Conservation (phyloP, 2,888 invertebrate genomes). For the Drosophila borborema region DNA sequence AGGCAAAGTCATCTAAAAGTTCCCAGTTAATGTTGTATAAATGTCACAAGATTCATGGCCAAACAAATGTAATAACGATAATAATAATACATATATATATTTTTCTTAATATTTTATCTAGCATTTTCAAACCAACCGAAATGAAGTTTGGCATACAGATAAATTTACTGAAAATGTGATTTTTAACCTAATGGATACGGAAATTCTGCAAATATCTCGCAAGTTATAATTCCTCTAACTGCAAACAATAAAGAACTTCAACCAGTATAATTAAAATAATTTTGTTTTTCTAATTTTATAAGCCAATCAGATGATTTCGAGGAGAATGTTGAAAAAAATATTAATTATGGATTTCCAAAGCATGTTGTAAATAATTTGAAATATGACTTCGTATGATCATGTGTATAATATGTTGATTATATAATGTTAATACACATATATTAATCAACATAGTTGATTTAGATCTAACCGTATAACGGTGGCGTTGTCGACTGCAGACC, state of each 20-base stretch:
- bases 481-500: no score
- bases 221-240: constrained; percentile 17
- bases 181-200: constrained; percentile 24
- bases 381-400: no score
- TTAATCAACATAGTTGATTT: no score
- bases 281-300: background rate
- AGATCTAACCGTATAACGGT: no score
- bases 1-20: constrained; percentile 53
- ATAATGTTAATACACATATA: no score
- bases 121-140: constrained; percentile 24
- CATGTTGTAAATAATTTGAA: no score
- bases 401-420: no score
- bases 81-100: constrained; percentile 34
- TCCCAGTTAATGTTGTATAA: constrained; percentile 63
- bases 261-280: background rate
- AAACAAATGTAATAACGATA: constrained; percentile 35
- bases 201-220: constrained; percentile 31
- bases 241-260: constrained; percentile 23
- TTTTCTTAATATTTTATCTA: constrained; percentile 56
- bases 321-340: no score
- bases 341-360: no score
- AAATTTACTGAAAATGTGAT: constrained; percentile 27
- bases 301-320: background rate
- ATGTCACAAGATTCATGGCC: constrained; percentile 57
- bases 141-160: background rate